Percentiles rank a stretch among this genome's conserved stretches.
phyloP scores from a whole-genome alignment of 2,113 vertebrate genomes.

The Indicator indicator region DNA sequence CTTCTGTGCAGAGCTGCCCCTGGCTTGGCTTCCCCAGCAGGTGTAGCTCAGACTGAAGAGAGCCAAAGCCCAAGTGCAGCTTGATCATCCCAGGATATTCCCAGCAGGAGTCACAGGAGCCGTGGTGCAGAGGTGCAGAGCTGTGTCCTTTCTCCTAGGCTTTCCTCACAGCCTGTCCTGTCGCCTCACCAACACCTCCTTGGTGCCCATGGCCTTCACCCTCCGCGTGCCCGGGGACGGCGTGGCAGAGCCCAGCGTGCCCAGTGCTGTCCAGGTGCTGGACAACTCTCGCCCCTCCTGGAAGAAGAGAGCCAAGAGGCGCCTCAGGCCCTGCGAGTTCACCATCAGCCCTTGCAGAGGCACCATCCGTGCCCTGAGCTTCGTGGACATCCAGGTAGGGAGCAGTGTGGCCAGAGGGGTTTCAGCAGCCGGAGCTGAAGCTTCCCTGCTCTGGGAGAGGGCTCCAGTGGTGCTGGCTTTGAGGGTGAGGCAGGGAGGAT shows the following conservation, averaged over 20 bases:
- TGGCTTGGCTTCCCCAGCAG: too few species aligned
- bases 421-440: background rate
- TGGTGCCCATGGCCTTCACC: constrained; percentile 84
- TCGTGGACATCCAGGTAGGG: constrained; percentile 78
- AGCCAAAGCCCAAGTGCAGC: too few species aligned
- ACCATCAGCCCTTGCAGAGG: constrained; percentile 73
- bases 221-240: too few species aligned
- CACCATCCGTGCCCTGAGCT: constrained; percentile 70
- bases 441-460: background rate
- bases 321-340: constrained; percentile 74
- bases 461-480: background rate
- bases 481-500: too few species aligned
- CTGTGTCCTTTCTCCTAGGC: constrained; percentile 67
- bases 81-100: too few species aligned
- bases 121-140: too few species aligned
- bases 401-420: too few species aligned
- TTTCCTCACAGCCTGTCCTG: constrained; percentile 81
- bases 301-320: background rate
- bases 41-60: too few species aligned
- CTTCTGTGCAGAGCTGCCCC: too few species aligned
- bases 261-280: too few species aligned
- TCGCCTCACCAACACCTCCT: constrained; percentile 83
- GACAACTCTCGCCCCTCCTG: constrained; percentile 22
- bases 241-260: constrained; percentile 66
- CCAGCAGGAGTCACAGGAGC: too few species aligned